Evolutionary conservation across 2,888 invertebrate species (phyloP), one percentile per base, ranked within the genome.

Genomic region (Encarsia formosa): DNA sequence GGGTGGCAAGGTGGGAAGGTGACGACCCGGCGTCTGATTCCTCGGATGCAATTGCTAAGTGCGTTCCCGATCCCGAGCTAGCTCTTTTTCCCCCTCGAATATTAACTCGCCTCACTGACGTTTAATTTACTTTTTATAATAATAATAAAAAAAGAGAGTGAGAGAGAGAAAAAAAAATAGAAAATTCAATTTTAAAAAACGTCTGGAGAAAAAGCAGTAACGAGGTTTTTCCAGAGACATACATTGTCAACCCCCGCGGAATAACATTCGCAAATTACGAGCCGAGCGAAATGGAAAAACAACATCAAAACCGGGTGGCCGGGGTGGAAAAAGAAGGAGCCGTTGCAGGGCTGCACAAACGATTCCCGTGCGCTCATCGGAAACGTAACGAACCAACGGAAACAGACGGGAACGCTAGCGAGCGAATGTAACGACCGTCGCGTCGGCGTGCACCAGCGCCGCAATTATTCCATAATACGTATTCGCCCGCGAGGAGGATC

Each of bases 381-480:
- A 56, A 52, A 49, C 29, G 52, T 55, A 58, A 58, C 52, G 52
- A 58, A 48, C 52, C 55, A 44, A 55, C 51, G 53, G 52, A 50
- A 54, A 57, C 55, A 59, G 57, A 56, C 56, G 52, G 50, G n/a
- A n/a, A n/a, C 34, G 16, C 29, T 9, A 29, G 29, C 29, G 8
- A 29, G 29, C 43, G 39, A 49, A 52, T 37, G 50, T 60, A 58
- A 58, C 56, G 57, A 59, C 53, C 58, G 51, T 61, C 61, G 52
- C 49, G n/a, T n/a, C n/a, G n/a, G n/a, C n/a, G n/a, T n/a, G n/a
- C n/a, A n/a, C n/a, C n/a, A n/a, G n/a, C n/a, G n/a, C n/a, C n/a
- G 63, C 67, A 67, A 70, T 70, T 68, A 69, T 67, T 70, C 65
- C 65, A 64, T 70, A 67, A 68, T 67, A 65, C 65, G 29, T 29